Evolutionary conservation across 1,140 invertebrate species (phyloP), one percentile per base, ranked within the genome.

Genomic region (Aphelenchoides besseyi): DNA sequence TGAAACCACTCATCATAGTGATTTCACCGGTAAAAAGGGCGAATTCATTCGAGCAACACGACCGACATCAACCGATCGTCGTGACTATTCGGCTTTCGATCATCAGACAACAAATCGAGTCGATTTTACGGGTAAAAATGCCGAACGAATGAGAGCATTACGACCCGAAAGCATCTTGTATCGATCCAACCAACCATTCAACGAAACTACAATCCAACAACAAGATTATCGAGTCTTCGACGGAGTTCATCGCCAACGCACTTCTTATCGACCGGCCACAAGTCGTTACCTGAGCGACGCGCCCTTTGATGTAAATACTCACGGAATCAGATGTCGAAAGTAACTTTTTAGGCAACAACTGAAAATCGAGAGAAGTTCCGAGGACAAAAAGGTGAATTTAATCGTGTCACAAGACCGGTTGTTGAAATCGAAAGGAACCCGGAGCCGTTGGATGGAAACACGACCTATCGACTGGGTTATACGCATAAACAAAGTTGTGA

Each of bases 11-110:
- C 63, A 66, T 66, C 63, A 29, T n/a, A 29, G 12, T 0, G 63
- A 66, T 29, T 66, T 66, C 36, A 66, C 16, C 3, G 63, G 32
- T 0, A 66, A 66, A 33, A 37, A 53, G 30, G 63, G 63, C 12
- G 63, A 66, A 12, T n/a, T 35, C 23, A 33, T 66, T 30, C 16
- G 63, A 37, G 63, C 63, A 26, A 29, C n/a, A n/a, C 30, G 63
- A 1, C 63, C 63, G 16, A 0, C 36, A 16, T n/a, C 63, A 26
- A 66, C n/a, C 12, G 30, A 37, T 29, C n/a, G 63, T 12, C 63
- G 32, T 0, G 28, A 33, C 12, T 41, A 16, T 16, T 26, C 12
- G 26, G 26, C 63, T 32, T 66, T 66, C 30, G 63, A 37, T 32
- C 16, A 12, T 12, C 12, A 16, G 32, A 66, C 63, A 18, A 66